phyloP scores from a whole-genome alignment of 2,797 vertebrate species.

The Notoglanidium macrostoma region DNA sequence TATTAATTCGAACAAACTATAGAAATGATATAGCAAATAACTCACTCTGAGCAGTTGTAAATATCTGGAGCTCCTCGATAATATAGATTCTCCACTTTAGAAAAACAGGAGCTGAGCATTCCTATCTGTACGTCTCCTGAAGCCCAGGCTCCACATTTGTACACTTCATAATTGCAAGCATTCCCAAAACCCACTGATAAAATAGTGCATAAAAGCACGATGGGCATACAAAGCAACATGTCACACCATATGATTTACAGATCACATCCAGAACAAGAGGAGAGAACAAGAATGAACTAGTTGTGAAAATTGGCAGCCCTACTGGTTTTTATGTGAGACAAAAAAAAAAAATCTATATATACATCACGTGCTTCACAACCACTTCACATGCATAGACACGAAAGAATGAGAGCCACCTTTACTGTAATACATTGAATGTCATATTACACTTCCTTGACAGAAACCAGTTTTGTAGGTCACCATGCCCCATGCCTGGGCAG shows the following conservation, averaged over 20 bases:
- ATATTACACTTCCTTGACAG: constrained; percentile 31
- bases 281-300: neutral
- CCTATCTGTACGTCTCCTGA: constrained; percentile 61
- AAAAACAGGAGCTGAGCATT: constrained; percentile 54
- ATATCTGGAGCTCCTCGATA: constrained; percentile 41
- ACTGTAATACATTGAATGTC: neutral
- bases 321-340: constrained; percentile 37
- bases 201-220: neutral
- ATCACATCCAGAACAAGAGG: neutral
- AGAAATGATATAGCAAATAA: constrained; percentile 10
- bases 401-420: neutral
- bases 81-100: constrained; percentile 48
- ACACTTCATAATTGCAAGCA: constrained; percentile 34
- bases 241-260: neutral
- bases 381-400: neutral
- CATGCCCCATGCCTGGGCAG: neutral
- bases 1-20: neutral
- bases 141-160: constrained; percentile 49
- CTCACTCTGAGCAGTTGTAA: constrained; percentile 62
- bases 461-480: constrained; percentile 11
- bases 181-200: constrained; percentile 27
- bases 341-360: neutral
- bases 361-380: constrained; percentile 25
- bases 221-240: constrained; percentile 42
- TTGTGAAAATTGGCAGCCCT: neutral